These are phyloP conservation scores for Caenorhabditis doughertyi DNA, from an alignment of 2,888 invertebrate species.

Conservation along the genomic window DNA sequence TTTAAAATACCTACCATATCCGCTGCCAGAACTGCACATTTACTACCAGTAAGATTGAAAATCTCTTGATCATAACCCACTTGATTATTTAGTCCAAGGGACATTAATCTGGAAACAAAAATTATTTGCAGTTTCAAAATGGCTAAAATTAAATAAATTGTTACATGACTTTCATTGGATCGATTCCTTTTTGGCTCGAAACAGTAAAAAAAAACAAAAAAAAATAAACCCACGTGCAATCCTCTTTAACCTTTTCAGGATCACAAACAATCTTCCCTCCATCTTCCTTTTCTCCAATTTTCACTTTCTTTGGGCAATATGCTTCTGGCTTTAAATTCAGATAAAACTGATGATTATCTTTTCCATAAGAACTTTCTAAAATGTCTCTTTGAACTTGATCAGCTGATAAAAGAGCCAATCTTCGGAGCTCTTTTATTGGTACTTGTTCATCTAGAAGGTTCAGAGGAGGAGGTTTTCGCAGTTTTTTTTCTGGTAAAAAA, in stretches of 20 bases:
- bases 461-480: neutral
- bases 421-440: constrained; percentile 31
- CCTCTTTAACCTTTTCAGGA: constrained; percentile 35
- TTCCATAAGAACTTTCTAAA: constrained; percentile 13
- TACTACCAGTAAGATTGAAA: constrained; percentile 28
- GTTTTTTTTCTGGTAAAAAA: neutral
- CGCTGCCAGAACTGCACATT: constrained; percentile 42
- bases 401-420: constrained; percentile 18
- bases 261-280: constrained; percentile 66
- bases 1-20: constrained; percentile 39
- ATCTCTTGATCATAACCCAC: constrained; percentile 38
- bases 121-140: neutral
- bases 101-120: constrained; percentile 31
- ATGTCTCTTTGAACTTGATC: constrained; percentile 11
- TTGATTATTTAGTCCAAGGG: constrained; percentile 55
- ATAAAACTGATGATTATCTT: constrained; percentile 35
- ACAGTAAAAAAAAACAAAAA: neutral
- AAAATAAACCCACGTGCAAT: constrained; percentile 43
- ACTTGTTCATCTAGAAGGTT: neutral
- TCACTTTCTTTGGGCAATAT: constrained; percentile 36
- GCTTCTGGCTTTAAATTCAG: constrained; percentile 25
- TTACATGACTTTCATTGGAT: neutral
- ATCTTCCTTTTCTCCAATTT: constrained; percentile 60
- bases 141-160: neutral
- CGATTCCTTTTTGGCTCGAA: neutral